Conservation (phyloP, 37 sponge, comb jelly and placozoan genomes). For the Ephydatia muelleri region DNA sequence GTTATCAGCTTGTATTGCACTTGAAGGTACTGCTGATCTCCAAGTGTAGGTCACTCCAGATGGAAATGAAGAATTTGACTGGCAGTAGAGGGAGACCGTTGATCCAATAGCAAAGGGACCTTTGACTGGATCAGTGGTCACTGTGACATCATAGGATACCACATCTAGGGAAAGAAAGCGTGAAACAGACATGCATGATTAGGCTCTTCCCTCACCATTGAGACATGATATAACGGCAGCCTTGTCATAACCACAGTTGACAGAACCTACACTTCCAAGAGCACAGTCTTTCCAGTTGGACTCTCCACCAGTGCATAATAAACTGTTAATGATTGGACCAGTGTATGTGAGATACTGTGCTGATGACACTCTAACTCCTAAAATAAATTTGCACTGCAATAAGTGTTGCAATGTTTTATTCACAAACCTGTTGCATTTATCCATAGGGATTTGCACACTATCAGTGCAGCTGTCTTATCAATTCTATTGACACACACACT, state of each 20-base stretch:
- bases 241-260: neutral
- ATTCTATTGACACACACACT: neutral
- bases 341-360: neutral
- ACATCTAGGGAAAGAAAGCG: neutral
- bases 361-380: neutral
- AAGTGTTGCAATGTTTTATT: neutral
- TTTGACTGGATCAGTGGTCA: neutral
- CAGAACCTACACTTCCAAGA: neutral
- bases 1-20: neutral
- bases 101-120: neutral
- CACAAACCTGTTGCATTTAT: neutral
- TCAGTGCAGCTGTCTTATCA: neutral
- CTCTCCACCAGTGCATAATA: neutral
- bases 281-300: neutral
- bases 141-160: neutral
- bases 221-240: neutral
- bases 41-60: neutral
- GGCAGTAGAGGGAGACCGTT: neutral
- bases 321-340: neutral
- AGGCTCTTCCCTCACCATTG: neutral
- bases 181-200: neutral
- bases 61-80: neutral
- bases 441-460: neutral
- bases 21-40: neutral
- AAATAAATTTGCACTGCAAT: neutral